Base-by-base conservation (phyloP, 2,113 vertebrate species). In the Sprattus sprattus region DNA sequence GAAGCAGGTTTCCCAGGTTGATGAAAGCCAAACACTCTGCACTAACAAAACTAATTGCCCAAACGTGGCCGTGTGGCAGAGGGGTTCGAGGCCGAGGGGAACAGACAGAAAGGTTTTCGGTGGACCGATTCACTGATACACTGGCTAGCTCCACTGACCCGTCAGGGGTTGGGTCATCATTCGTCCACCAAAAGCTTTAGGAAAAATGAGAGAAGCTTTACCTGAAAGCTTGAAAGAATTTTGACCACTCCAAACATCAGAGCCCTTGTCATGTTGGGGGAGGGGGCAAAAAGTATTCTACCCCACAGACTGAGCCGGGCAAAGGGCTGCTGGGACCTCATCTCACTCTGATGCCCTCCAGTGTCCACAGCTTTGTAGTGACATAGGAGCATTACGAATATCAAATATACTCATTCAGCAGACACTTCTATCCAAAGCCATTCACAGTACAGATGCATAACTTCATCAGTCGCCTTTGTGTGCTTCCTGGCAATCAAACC, bases 11-110 rank as follows among this genome's bases (percentile, higher is more conserved):
- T 91, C 89, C 86, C 54, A 45, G 90, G 86, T 57, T 91, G 90
- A 92, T 91, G 90, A 92, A 90, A 93, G 2, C 83, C 89, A 50
- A 71, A 46, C 22, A 13, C 81, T 88, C 87, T 81, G 32, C 89
- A 91, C 91, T 89, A 92, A 88, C 89, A 85, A 85, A 82, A 39
- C 82, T 86, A 88, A 93, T 92, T 89, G 87, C 85, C 85, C 85
- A 87, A 86, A 88, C 83, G 85, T 87, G 6, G 83, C 89, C 81
- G 87, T 86, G 89, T 57, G 88, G 88, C 88, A 84, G 86, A 89
- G 89, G 86, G 89, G n/a, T 32, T 9, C 15, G 64, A 32, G n/a
- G 0, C 10, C 2, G 64, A 28, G 22, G 9, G 20, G n/a, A 22
- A n/a, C 6, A 64, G 22, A 8, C 22, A n/a, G 57, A 8, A 11